Base-by-base conservation (phyloP, 2,797 vertebrate species). In the Phalloptychus januarius region DNA sequence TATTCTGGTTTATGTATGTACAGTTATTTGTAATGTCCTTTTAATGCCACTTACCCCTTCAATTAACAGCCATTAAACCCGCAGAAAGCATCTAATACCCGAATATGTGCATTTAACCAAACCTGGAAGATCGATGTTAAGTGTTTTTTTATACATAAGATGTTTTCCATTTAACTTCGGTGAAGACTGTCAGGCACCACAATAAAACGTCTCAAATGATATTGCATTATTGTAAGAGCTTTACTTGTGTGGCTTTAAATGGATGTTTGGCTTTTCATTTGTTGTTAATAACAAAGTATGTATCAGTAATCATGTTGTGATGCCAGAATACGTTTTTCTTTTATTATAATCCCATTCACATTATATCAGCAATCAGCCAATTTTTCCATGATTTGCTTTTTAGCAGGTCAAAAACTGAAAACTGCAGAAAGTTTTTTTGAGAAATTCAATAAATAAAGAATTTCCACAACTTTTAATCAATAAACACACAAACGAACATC, bases 41-140 rank as follows among this genome's bases (percentile, higher is more conserved):
- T 81, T 69, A 78, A 83, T 63, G 38, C 61, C 65, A 65, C 10
- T 69, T 76, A 31, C 52, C 71, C 75, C 67, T 42, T 74, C 78
- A 36, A 28, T 46, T 76, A 25, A 70, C 7, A 70, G 71, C 2
- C 38, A 25, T 71, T 48, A 70, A 38, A 16, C 78, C 10, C 18
- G 0, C n/a, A 48, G 38, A 54, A 69, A 45, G 72, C 4, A 16
- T 58, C 72, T 54, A 36, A 77, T 46, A 61, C 16, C 25, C 6
- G n/a, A 79, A 69, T n/a, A 50, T 25, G 61, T 70, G 38, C 31
- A 74, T 79, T 56, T 70, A 75, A 36, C 28, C 52, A 72, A 61
- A 56, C 25, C 28, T 23, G 65, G 23, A 50, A 75, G 42, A 83
- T 85, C 84, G 67, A 87, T 86, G 58, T 2, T 28, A 77, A 58